Percentiles rank a stretch among this genome's conserved stretches.
Conservation (phyloP, 2,113 vertebrate genomes). For the Collichthys lucidus region DNA sequence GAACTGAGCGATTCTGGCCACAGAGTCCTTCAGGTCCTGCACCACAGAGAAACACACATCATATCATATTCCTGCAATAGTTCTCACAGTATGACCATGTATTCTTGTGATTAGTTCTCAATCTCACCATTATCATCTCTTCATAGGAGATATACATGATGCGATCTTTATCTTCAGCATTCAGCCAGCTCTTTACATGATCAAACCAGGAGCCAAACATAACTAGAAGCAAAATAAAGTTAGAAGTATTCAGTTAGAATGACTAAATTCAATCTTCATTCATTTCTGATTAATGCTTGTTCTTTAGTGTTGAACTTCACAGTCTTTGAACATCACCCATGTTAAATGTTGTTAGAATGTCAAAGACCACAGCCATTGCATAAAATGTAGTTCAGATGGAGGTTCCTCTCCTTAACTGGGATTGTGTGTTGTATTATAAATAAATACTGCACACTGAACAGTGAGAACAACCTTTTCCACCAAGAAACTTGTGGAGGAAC, state of each 20-base stretch:
- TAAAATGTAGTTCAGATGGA: neutral
- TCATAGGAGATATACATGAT: slow-evolving; percentile 75
- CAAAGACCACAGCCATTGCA: neutral
- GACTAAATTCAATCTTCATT: neutral
- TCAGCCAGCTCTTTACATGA: slow-evolving; percentile 82
- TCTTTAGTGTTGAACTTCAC: too few species aligned
- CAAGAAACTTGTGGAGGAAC: slow-evolving; percentile 81
- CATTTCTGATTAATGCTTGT: neutral
- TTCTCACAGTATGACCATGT: neutral
- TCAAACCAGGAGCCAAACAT: slow-evolving; percentile 84
- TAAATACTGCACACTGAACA: neutral
- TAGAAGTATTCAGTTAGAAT: neutral
- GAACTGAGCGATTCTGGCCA: slow-evolving; percentile 64
- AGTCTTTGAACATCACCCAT: neutral
- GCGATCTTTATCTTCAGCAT: slow-evolving; percentile 54
- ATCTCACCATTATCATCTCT: slow-evolving; percentile 43
- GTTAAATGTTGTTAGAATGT: neutral
- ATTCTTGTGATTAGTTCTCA: neutral
- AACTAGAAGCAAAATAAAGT: slow-evolving; percentile 61
- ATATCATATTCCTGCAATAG: neutral
- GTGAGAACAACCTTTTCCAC: slow-evolving; percentile 74
- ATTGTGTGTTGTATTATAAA: neutral
- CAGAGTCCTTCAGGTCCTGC: slow-evolving; percentile 74
- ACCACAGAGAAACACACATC: slow-evolving; percentile 10
- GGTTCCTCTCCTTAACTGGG: neutral